These are phyloP conservation scores for Notolepis coatsorum DNA, from an alignment of 2,797 vertebrate species.

Conservation along the genomic window DNA sequence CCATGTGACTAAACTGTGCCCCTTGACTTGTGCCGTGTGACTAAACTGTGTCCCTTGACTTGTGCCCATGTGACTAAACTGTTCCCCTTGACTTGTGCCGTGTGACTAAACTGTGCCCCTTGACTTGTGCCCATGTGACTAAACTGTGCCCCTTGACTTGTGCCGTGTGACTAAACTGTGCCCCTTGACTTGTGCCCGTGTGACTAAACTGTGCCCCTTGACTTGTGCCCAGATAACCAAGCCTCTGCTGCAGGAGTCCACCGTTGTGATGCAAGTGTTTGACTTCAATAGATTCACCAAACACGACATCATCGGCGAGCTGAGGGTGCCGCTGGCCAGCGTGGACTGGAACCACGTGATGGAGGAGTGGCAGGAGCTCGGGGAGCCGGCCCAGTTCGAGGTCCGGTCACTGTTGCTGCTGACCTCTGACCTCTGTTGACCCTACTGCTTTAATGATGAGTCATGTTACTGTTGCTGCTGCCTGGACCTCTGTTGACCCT, in stretches of 20 bases:
- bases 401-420: constrained; percentile 50
- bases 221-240: constrained; percentile 66
- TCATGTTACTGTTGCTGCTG: no score
- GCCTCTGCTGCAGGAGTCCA: constrained; percentile 73
- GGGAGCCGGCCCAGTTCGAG: constrained; percentile 77
- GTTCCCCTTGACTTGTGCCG: no score
- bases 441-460: neutral
- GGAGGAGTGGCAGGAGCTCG: constrained; percentile 89
- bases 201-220: no score
- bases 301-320: constrained; percentile 86
- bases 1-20: no score
- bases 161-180: no score
- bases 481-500: no score
- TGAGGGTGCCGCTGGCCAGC: constrained; percentile 79
- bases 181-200: no score
- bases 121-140: no score
- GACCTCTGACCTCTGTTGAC: neutral
- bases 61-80: no score
- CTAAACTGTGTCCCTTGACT: neutral
- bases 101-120: no score
- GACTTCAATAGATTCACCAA: constrained; percentile 89
- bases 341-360: constrained; percentile 87
- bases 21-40: no score
- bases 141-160: no score
- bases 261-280: constrained; percentile 83